Percentiles rank a stretch among this genome's conserved stretches.
Conservation (phyloP, 2,888 invertebrate genomes). For the Cepaea hortensis region DNA sequence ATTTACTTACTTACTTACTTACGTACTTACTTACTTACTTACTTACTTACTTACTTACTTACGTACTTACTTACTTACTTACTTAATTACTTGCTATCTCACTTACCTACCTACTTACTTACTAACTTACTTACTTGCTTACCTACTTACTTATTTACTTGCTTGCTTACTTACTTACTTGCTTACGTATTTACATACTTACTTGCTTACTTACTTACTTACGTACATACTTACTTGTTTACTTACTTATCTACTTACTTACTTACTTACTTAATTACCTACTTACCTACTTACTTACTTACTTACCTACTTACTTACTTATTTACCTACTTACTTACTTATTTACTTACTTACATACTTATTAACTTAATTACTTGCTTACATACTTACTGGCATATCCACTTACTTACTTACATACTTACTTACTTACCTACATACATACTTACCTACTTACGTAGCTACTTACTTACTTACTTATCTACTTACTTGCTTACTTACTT, state of each 20-base stretch:
- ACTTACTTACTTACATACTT: conserved; percentile 27
- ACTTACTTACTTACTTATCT: too few species aligned
- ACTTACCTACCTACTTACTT: too few species aligned
- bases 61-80: too few species aligned
- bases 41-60: too few species aligned
- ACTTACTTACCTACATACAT: not conserved
- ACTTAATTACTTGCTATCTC: too few species aligned
- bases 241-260: not conserved
- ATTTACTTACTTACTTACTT: conserved; percentile 34
- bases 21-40: not conserved
- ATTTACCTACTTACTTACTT: not conserved
- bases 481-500: conserved; percentile 27
- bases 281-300: conserved; percentile 32
- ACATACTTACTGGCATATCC: conserved; percentile 30
- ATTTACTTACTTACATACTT: not conserved
- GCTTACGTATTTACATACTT: not conserved
- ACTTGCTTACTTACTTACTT: too few species aligned
- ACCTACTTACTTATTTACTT: conserved; percentile 13
- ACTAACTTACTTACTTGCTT: not conserved
- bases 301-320: conserved; percentile 27
- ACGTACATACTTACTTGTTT: not conserved
- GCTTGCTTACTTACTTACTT: conserved; percentile 28
- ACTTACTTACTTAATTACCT: not conserved
- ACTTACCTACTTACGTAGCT: too few species aligned
- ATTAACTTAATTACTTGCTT: not conserved